Evolutionary conservation across 2,888 invertebrate genomes (phyloP).

Genomic region (Caenorhabditis virilis): DNA sequence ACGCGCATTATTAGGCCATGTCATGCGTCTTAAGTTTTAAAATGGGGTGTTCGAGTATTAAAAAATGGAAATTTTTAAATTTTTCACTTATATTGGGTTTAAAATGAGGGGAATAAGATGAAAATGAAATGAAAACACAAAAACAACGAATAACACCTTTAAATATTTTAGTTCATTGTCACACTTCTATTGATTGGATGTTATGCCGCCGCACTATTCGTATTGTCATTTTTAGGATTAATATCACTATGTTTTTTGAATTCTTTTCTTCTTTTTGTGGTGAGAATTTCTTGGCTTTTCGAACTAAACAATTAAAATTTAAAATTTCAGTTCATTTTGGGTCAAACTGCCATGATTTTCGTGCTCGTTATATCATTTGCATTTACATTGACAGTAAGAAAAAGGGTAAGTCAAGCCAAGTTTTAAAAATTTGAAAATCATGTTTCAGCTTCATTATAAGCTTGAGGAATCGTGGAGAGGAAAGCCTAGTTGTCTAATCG

Average conservation of each 20-base stretch:
- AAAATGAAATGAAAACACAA: too few relatives aligned
- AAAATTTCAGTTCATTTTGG: constrained; percentile 82
- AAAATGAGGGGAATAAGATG: too few relatives aligned
- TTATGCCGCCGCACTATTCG: constrained; percentile 27
- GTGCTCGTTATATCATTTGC: constrained; percentile 93
- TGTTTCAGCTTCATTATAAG: constrained; percentile 28
- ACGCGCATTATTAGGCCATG: too few relatives aligned
- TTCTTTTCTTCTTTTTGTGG: constrained; percentile 33
- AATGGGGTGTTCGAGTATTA: too few relatives aligned
- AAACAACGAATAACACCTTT: too few relatives aligned
- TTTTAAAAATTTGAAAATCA: neutral
- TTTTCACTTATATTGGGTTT: too few relatives aligned
- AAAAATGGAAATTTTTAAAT: too few relatives aligned
- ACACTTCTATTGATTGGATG: constrained; percentile 32
- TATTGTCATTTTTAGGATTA: constrained; percentile 30
- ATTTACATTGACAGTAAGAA: constrained; percentile 39
- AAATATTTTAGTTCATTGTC: constrained; percentile 23
- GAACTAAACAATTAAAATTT: neutral
- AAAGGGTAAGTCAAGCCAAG: constrained; percentile 11
- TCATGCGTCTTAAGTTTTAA: too few relatives aligned
- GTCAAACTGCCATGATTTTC: constrained; percentile 92
- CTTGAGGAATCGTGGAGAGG: constrained; percentile 26
- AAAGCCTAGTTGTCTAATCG: constrained; percentile 15
- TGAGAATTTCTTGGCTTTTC: constrained; percentile 2
- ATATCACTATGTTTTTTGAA: constrained; percentile 37